phyloP scores from a whole-genome alignment of 1,140 invertebrate genomes.

The Cotesia chilonis region DNA sequence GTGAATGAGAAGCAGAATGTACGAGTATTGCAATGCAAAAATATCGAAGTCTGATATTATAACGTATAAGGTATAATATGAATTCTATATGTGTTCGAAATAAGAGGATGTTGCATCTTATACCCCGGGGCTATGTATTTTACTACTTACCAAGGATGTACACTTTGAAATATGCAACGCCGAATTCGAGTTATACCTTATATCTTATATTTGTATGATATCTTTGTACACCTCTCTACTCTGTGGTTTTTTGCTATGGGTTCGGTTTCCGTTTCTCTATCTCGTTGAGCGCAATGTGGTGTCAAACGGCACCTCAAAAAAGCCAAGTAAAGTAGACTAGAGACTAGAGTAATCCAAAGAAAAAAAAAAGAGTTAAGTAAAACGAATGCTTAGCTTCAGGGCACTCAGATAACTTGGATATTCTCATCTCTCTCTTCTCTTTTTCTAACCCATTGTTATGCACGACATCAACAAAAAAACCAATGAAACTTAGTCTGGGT shows the following conservation, averaged over 20 bases:
- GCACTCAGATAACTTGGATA: slow-evolving; percentile 21
- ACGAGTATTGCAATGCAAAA: slow-evolving; percentile 17
- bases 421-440: not conserved
- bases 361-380: slow-evolving; percentile 1
- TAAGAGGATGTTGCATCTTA: slow-evolving; percentile 13
- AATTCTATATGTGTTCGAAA: not conserved
- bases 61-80: slow-evolving; percentile 26
- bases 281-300: slow-evolving; percentile 38
- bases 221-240: slow-evolving; percentile 11
- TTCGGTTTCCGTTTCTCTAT: slow-evolving; percentile 15
- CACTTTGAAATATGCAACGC: slow-evolving; percentile 33
- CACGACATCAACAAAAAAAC: slow-evolving; percentile 20
- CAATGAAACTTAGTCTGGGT: not conserved
- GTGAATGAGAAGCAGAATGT: not conserved
- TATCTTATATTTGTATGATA: too few species aligned
- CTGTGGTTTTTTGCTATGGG: slow-evolving; percentile 8
- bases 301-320: slow-evolving; percentile 30
- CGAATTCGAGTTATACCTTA: slow-evolving; percentile 8
- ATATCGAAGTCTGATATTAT: slow-evolving; percentile 29
- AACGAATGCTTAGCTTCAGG: not conserved
- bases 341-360: not conserved
- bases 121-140: slow-evolving; percentile 18
- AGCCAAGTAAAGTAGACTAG: too few species aligned
- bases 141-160: slow-evolving; percentile 21
- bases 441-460: slow-evolving; percentile 40